Base-by-base conservation (phyloP, 1,140 invertebrate species). In the Pseudomyrmex flavicornis region DNA sequence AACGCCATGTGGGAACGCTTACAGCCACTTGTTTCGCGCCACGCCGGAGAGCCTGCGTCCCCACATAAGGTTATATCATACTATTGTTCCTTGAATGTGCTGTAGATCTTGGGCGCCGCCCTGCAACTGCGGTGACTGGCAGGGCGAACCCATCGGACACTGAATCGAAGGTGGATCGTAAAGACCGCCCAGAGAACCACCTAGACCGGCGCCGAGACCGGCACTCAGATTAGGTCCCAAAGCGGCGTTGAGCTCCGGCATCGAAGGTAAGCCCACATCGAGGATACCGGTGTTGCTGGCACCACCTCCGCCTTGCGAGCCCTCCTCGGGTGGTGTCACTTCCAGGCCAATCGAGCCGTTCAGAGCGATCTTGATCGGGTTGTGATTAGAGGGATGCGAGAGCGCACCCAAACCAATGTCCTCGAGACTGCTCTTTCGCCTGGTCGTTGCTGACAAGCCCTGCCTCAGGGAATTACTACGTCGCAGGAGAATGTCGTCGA, bases 51-150 rank as follows among this genome's bases (percentile, higher is more conserved):
- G 94, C 94, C 97, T 96, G 94, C 97, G 96, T 96, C 97, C 97
- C 97, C 97, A 97, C 97, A 97, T 97, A 61, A 97, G 96, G 95
- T 97, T 96, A 95, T 97, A 97, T 98, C 97, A 98, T 97, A 98
- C 97, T 92, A 98, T 98, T 91, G 97, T 98, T 85, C 97, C 97
- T 93, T 98, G 97, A 79, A 98, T 94, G 89, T 97, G 96, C 89
- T 97, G 97, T 1, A 97, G 96, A 90, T 97, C 97, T 35, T 96
- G 95, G 4, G 94, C 91, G 56, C 94, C 89, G 50, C 92, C 85
- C 17, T 92, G 91, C 44, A 92, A 90, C 83, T 92, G 92, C 0
- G 91, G 85, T 12, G 90, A 76, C 26, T 88, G 88, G 12, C 83
- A 75, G 56, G 88, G 84, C 8, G 89, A 89, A 26, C 90, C 90